Base-by-base conservation (phyloP, 2,797 vertebrate genomes). In the Microtus obscurus region DNA sequence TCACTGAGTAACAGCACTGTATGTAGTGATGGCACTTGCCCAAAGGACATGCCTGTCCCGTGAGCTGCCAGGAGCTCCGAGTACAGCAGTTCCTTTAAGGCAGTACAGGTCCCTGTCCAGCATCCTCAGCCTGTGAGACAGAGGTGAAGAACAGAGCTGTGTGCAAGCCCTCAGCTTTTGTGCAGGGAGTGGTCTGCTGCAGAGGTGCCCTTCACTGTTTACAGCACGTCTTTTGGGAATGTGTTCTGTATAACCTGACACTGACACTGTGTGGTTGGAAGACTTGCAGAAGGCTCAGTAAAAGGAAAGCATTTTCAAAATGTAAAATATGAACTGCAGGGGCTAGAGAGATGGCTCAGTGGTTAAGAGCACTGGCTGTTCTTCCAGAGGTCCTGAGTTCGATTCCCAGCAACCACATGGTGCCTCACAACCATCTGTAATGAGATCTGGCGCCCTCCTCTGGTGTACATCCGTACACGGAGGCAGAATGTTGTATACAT, bases 1-100 rank as follows among this genome's bases (percentile, higher is more conserved):
- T 93, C 80, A 81, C 3, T 95, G 34, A 93, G 85, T 83, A 93
- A 81, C 1, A 93, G 93, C 82, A 81, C 14, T 91, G 65, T 45
- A 76, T n/a, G 40, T 17, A 89, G 89, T 79, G 34, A 45, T 63
- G 88, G 48, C 93, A 96, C 87, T 94, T 19, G 77, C 29, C 81
- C 76, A n/a, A 86, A 86, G 37, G 27, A 51, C 34, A 67, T 37
- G 61, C 80, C 13, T 82, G 29, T 51, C 29, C 76, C 9, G 0
- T 2, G 7, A 31, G 19, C 43, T 73, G 63, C 14, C 43, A 77
- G 37, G 65, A 95, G 51, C 67, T 74, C 89, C 81, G 81, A 65
- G 61, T 48, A 37, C 1, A 43, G 86, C 6, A 79, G 34, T 78
- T 82, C 73, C 80, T 83, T 77, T 89, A 95, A 90, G 48, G 40